Evolutionary conservation across 2,797 vertebrate genomes (phyloP), one percentile per base, ranked within the genome.

Genomic region (Dendrocincla tyrannina): DNA sequence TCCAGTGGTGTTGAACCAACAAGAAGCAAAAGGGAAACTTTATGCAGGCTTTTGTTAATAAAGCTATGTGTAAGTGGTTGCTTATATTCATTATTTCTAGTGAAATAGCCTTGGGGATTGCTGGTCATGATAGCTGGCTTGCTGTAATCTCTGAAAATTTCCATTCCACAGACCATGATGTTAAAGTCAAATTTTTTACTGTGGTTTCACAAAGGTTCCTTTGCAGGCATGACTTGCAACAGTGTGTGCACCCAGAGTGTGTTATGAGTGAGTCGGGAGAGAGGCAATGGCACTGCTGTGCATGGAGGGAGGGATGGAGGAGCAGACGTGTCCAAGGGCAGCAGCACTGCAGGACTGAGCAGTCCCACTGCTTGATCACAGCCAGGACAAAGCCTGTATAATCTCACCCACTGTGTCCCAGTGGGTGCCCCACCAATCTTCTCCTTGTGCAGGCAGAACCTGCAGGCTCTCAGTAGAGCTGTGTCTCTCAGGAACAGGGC

Each of bases 121-220:
- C 6, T 1, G 1, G 11, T 60, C 17, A 11, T 33, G 42, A 23
- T 32, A 58, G 18, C 41, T 82, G 56, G 39, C 27, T 32, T 67
- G 22, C 49, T 64, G 30, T 60, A 22, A 67, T 67, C 35, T 87
- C 58, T 72, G 73, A 47, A 74, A 74, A 70, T 44, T 77, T 89
- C 20, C 25, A 30, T 69, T 42, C 33, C 1, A 0, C 15, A 24
- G 44, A 35, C 47, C 0, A 0, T 27, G n/a, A 16, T 52, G 18
- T 8, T 64, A 3, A 76, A 83, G 25, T 7, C 3, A 1, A 47
- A 47, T 53, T 73, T 88, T 46, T 83, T 27, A 22, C 46, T 3
- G 62, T 10, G 35, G 27, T 75, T 93, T 72, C 41, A 32, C 62
- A 79, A 33, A 82, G 30, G 24, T 27, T 73, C 23, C 10, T 56